Conservation (phyloP, 2,888 invertebrate species). For the Phasia obesa region DNA sequence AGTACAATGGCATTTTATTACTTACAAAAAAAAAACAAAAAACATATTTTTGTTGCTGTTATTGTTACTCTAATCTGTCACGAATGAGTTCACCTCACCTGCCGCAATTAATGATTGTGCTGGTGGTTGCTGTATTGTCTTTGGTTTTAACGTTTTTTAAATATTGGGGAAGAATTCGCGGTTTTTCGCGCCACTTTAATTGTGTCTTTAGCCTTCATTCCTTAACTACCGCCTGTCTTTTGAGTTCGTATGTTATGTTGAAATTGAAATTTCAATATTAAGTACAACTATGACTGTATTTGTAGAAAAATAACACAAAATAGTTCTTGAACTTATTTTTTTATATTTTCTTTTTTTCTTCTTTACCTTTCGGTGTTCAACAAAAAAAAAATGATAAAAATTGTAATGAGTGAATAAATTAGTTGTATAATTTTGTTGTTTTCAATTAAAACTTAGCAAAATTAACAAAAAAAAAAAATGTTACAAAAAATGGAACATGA, state of each 20-base stretch:
- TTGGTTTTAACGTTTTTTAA: conserved; percentile 38
- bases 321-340: conserved; percentile 58
- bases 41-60: conserved; percentile 31
- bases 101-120: conserved; percentile 70
- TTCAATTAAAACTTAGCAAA: conserved; percentile 57
- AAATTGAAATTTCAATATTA: conserved; percentile 66
- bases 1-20: conserved; percentile 69
- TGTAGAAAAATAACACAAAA: conserved; percentile 31
- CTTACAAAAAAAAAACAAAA: no score
- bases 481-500: no score
- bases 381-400: conserved; percentile 43
- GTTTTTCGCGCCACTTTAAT: conserved; percentile 65
- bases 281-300: conserved; percentile 6
- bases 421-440: conserved; percentile 52
- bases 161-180: conserved; percentile 69
- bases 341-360: not conserved
- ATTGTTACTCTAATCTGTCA: conserved; percentile 69
- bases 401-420: conserved; percentile 66
- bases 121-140: conserved; percentile 31
- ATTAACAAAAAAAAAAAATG: conserved; percentile 11
- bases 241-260: conserved; percentile 57
- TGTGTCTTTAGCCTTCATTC: conserved; percentile 31
- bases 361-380: conserved; percentile 26
- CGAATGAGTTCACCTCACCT: conserved; percentile 72
- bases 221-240: conserved; percentile 19